These are phyloP conservation scores for Sabatieria punctata DNA, from an alignment of 2,888 invertebrate species.

Conservation along the genomic window DNA sequence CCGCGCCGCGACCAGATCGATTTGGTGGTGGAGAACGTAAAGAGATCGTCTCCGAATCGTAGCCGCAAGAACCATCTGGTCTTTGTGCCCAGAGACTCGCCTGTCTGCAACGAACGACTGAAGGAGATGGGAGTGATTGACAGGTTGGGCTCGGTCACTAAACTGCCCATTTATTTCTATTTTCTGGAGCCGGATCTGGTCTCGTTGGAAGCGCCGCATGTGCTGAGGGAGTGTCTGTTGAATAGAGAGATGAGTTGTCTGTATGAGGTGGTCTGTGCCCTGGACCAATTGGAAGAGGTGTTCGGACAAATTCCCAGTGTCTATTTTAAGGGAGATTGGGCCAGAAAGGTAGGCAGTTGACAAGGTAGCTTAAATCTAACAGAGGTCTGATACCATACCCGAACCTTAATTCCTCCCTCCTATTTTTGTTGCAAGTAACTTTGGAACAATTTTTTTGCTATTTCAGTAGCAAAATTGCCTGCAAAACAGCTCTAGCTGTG, in stretches of 20 bases:
- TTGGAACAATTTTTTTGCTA: too few relatives aligned
- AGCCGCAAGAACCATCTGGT: constrained; percentile 2
- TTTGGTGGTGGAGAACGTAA: not conserved
- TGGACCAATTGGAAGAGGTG: constrained; percentile 2
- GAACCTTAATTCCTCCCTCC: too few relatives aligned
- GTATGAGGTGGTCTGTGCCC: not conserved
- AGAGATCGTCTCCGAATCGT: not conserved
- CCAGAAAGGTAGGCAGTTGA: not conserved
- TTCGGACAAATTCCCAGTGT: constrained; percentile 1
- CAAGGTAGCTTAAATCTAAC: not conserved
- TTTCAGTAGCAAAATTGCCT: too few relatives aligned
- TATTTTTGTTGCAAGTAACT: too few relatives aligned
- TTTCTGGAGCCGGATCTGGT: constrained; percentile 4
- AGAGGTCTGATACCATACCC: too few relatives aligned
- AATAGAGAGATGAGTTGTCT: not conserved
- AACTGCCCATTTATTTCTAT: constrained; percentile 6
- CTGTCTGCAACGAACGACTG: constrained; percentile 5
- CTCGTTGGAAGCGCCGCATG: constrained; percentile 1
- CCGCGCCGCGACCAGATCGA: not conserved
- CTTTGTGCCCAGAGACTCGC: constrained; percentile 3
- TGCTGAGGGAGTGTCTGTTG: not conserved
- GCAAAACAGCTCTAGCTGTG: too few relatives aligned
- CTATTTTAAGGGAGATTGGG: constrained; percentile 6
- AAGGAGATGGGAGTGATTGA: constrained; percentile 3
- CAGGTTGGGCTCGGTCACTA: constrained; percentile 1